Percentiles rank a stretch among this genome's conserved stretches.
phyloP scores from a whole-genome alignment of 2,113 vertebrate species.

The Tyto alba region DNA sequence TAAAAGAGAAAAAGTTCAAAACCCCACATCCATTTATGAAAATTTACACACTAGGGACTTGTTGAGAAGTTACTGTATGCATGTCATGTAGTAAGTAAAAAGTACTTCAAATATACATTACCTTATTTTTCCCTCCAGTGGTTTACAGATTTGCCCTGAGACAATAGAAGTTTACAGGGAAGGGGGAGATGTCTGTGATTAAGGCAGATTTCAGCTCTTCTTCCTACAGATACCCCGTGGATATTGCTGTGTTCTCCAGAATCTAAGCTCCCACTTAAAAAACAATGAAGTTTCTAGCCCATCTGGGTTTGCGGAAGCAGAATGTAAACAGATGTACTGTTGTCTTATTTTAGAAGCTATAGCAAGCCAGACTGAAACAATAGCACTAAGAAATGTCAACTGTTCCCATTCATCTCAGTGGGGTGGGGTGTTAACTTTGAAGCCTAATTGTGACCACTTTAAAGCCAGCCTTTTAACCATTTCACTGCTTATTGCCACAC shows the following conservation, averaged over 20 bases:
- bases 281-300: slow-evolving; percentile 56
- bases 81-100: not conserved
- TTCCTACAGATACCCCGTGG: slow-evolving; percentile 51
- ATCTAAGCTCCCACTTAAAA: slow-evolving; percentile 45
- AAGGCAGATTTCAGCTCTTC: slow-evolving; percentile 21
- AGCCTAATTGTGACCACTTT: slow-evolving; percentile 62
- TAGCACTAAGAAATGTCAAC: slow-evolving; percentile 65
- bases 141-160: not conserved
- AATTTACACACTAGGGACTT: not conserved
- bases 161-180: slow-evolving; percentile 16
- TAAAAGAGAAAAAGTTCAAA: not conserved
- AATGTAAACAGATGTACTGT: slow-evolving; percentile 69
- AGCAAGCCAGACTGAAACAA: slow-evolving; percentile 66
- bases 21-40: not conserved
- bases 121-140: not conserved
- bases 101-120: not conserved
- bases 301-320: slow-evolving; percentile 63
- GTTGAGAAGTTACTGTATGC: not conserved
- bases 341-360: slow-evolving; percentile 68
- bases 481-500: slow-evolving; percentile 19
- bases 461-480: slow-evolving; percentile 66
- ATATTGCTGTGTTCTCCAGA: slow-evolving; percentile 43
- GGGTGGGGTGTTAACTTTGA: slow-evolving; percentile 70
- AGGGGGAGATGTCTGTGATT: not conserved
- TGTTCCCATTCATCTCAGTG: slow-evolving; percentile 66